Evolutionary conservation across 2,888 invertebrate species (phyloP).

Genomic region (Drosophila basisetae): DNA sequence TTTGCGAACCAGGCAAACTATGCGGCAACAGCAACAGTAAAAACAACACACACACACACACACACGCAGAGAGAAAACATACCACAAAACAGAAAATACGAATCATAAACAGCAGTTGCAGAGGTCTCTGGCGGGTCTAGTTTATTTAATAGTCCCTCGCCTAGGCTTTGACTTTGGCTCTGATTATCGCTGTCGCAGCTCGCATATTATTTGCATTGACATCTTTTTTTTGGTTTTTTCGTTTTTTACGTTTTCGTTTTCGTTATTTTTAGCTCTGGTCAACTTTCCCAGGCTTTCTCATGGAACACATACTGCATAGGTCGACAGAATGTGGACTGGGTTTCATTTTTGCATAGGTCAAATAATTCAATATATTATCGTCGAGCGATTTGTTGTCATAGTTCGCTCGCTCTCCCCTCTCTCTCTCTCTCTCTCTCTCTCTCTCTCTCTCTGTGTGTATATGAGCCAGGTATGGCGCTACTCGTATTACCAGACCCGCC

Average conservation of each 20-base stretch:
- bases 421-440: neutral
- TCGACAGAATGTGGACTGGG: constrained; percentile 45
- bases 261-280: constrained; percentile 3
- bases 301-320: constrained; percentile 41
- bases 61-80: neutral
- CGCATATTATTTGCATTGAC: constrained; percentile 26
- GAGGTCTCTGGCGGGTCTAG: constrained; percentile 19
- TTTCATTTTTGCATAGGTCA: constrained; percentile 71
- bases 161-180: constrained; percentile 40
- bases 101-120: constrained; percentile 2
- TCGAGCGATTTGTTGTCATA: constrained; percentile 53
- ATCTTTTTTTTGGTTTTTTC: constrained; percentile 13
- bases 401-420: constrained; percentile 22
- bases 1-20: constrained; percentile 21
- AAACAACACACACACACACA: neutral
- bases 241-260: neutral
- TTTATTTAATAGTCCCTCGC: constrained; percentile 10
- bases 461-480: constrained; percentile 37
- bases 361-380: constrained; percentile 44
- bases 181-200: constrained; percentile 16
- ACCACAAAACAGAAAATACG: neutral
- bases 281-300: constrained; percentile 56
- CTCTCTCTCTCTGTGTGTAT: neutral
- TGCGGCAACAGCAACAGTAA: constrained; percentile 7
- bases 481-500: constrained; percentile 37